Evolutionary conservation across 2,113 vertebrate genomes (phyloP).

Genomic region (Apaloderma vittatum): DNA sequence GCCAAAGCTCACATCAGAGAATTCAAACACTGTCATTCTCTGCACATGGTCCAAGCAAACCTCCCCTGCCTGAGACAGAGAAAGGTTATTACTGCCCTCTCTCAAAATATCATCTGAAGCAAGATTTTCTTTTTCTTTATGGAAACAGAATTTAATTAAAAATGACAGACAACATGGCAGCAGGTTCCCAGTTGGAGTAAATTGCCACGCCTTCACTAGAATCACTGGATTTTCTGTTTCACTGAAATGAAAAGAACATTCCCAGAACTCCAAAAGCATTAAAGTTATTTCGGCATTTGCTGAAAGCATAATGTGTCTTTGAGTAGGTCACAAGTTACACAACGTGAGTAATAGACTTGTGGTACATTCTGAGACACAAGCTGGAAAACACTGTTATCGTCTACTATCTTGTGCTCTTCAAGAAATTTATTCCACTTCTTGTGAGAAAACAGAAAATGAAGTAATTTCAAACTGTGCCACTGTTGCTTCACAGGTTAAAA

Average conservation of each 20-base stretch:
- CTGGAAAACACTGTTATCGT: background rate
- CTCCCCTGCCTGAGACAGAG: background rate
- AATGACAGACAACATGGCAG: background rate
- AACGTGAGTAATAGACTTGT: background rate
- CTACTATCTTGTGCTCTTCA: background rate
- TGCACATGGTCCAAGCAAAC: background rate
- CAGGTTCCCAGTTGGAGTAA: background rate
- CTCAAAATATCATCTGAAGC: background rate
- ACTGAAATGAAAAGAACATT: background rate
- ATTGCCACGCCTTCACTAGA: background rate
- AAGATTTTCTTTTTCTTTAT: background rate
- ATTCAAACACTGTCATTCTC: background rate
- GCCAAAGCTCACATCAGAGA: background rate
- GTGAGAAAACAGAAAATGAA: background rate
- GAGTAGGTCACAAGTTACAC: background rate
- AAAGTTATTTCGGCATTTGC: background rate
- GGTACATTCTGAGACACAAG: background rate
- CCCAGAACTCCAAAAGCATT: background rate
- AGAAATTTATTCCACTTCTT: background rate
- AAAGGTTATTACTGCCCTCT: background rate
- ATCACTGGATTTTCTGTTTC: background rate
- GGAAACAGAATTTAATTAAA: background rate
- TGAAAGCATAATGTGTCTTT: background rate
- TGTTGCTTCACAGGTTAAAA: background rate
- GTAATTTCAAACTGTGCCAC: background rate